A percentile compares a stretch with the other conserved stretches of the same genome.
Evolutionary conservation across 2,888 invertebrate genomes (phyloP).

Genomic region (Tanytarsus gracilentus): DNA sequence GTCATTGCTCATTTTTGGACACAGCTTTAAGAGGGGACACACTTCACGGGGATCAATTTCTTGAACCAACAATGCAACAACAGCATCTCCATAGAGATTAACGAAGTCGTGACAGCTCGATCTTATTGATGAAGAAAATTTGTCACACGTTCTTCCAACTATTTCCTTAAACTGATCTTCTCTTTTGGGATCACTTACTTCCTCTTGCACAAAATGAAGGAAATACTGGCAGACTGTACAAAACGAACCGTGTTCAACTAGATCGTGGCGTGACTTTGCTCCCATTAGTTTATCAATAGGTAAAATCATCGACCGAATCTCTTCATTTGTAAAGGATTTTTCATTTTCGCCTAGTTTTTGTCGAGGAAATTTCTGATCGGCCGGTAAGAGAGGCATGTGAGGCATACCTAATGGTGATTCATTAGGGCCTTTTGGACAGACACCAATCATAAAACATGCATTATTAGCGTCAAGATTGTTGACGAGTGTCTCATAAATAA

Average conservation of each 20-base stretch:
- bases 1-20: conserved; percentile 48
- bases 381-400: conserved; percentile 54
- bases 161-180: conserved; percentile 61
- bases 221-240: conserved; percentile 78
- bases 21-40: conserved; percentile 63
- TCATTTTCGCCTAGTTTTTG: conserved; percentile 5
- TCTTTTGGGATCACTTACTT: conserved; percentile 55
- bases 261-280: conserved; percentile 32
- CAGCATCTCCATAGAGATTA: conserved; percentile 65
- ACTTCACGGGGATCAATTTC: conserved; percentile 40
- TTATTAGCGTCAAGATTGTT: conserved; percentile 57
- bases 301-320: conserved; percentile 13
- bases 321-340: not conserved
- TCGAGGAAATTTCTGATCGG: conserved; percentile 37
- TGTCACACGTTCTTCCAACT: conserved; percentile 60
- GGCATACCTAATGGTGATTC: conserved; percentile 39
- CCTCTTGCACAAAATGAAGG: conserved; percentile 67
- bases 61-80: conserved; percentile 69
- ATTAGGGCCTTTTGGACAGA: conserved; percentile 38
- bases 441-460: conserved; percentile 59
- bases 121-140: conserved; percentile 53
- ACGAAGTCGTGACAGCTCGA: conserved; percentile 66
- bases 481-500: conserved; percentile 61
- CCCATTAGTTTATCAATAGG: conserved; percentile 47
- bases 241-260: conserved; percentile 43